Conservation (phyloP, 2,113 vertebrate species). For the Oreochromis aureus region DNA sequence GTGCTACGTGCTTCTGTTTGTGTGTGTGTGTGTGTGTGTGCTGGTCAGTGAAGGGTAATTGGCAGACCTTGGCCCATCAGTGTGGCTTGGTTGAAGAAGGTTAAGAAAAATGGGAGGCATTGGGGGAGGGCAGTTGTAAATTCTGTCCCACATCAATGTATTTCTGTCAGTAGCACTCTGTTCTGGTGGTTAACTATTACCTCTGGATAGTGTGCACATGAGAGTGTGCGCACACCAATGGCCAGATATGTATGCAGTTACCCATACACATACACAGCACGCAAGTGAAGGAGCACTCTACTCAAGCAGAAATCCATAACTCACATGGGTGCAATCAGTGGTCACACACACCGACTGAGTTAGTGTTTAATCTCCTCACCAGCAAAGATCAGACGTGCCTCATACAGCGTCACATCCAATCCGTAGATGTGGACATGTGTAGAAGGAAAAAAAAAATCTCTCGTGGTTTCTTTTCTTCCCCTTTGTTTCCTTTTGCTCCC, state of each 20-base stretch:
- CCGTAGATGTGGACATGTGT: not conserved
- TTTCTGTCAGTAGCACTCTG: conserved; percentile 41
- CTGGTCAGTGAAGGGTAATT: conserved; percentile 69
- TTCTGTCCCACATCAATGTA: conserved; percentile 49
- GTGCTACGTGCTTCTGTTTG: not conserved
- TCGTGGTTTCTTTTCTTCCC: not conserved
- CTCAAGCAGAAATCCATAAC: not conserved
- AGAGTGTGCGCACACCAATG: not conserved
- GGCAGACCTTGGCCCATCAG: conserved; percentile 65
- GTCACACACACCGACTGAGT: not conserved
- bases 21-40: not conserved
- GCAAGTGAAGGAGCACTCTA: not conserved
- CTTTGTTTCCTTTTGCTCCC: not conserved
- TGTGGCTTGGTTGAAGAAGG: conserved; percentile 36
- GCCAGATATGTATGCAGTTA: not conserved
- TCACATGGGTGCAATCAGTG: not conserved
- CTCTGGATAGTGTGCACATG: not conserved
- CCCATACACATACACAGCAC: not conserved
- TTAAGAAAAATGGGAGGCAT: not conserved
- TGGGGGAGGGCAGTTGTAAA: conserved; percentile 40
- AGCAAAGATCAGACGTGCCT: not conserved
- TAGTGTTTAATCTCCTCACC: conserved; percentile 31
- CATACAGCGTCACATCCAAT: not conserved
- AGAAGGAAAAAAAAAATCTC: not conserved
- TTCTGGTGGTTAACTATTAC: conserved; percentile 35